Conservation (phyloP, 2,113 vertebrate species). For the human region GRCh38 chr2:164623001-164623500, state of each 20-base stretch:
- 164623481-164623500: not conserved
- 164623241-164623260: not conserved
- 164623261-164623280: not conserved
- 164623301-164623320: not conserved
- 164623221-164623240: not conserved
- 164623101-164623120: too few relatives aligned
- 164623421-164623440: conserved; percentile 31
- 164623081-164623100: too few relatives aligned
- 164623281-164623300: not conserved
- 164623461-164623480: not conserved
- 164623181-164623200: not conserved
- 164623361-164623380: not conserved
- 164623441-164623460: not conserved
- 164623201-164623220: not conserved
- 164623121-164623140: too few relatives aligned
- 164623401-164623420: conserved; percentile 7
- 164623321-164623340: not conserved
- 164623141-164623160: too few relatives aligned
- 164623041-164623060: too few relatives aligned
- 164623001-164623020: too few relatives aligned
- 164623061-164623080: too few relatives aligned
- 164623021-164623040: too few relatives aligned
- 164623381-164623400: not conserved
- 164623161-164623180: not conserved
- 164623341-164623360: conserved; percentile 17